Evolutionary conservation across 2,888 invertebrate genomes (phyloP), one percentile per base, ranked within the genome.

Genomic region (Eustalomyia histrio): DNA sequence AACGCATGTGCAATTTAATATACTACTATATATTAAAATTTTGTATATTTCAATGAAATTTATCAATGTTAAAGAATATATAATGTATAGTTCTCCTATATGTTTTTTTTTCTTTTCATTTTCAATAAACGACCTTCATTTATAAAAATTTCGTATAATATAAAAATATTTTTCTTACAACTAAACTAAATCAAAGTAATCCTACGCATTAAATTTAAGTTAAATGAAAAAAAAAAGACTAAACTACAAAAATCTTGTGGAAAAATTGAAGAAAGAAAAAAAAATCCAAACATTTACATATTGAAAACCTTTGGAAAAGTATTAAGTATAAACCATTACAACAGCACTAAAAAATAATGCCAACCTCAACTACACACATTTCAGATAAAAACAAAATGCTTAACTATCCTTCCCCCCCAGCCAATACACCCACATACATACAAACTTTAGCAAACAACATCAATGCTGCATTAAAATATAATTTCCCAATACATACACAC

Each of bases 401-500:
- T 6, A 33, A 58, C 58, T 58, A 2, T 29, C 29, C 29, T 29
- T 7, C 29, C 3, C 6, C 29, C 1, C 16, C 39, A 10, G 10
- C 53, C 16, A 47, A 61, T 14, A 47, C 12, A 5, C 18, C 18
- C n/a, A 7, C 39, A 60, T 29, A 29, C 65, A 47, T 12, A 12
- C 50, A 47, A 12, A 61, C 55, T 61, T 55, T 75, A 68, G 61
- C 35, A 67, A 61, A 75, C 67, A 80, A 83, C 83, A 82, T 84
- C 86, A 84, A 85, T 85, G 84, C 83, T 85, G 79, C 85, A 86
- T 87, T 86, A 87, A 86, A 86, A 87, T 86, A 86, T 86, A 85
- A 87, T 87, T 87, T 87, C 87, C 87, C 86, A 87, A 87, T 87
- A 86, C n/a, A 69, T 52, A 58, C 61, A 60, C 43, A n/a, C 57